phyloP scores from a whole-genome alignment of 2,888 invertebrate species.

The Lumbricus terrestris region DNA sequence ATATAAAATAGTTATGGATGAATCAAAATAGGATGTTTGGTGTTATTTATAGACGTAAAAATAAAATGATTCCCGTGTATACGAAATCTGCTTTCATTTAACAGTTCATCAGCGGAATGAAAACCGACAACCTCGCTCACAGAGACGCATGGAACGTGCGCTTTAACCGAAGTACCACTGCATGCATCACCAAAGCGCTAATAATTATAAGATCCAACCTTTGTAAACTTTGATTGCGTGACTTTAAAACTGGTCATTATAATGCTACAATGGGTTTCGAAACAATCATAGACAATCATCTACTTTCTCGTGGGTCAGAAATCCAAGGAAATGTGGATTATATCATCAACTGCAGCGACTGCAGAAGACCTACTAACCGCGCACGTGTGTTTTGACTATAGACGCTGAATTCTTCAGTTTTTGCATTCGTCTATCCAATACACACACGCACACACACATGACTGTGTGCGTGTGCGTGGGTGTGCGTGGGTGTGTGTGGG shows the following conservation, averaged over 20 bases:
- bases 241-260: background rate
- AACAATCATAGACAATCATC: background rate
- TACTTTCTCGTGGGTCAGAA: background rate
- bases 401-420: background rate
- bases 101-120: background rate
- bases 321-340: background rate
- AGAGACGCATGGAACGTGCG: background rate
- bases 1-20: no score
- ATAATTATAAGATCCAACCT: background rate
- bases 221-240: background rate
- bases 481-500: background rate
- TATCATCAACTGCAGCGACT: background rate
- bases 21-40: no score
- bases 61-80: no score
- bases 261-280: background rate
- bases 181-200: no score
- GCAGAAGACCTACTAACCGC: background rate
- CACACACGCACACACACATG: background rate
- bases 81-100: background rate
- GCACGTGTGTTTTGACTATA: background rate
- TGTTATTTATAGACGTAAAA: no score
- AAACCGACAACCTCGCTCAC: background rate
- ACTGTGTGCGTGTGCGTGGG: background rate
- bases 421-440: background rate
- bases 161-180: no score